Evolutionary conservation across 2,113 vertebrate species (phyloP).

Genomic region (Silurus meridionalis): DNA sequence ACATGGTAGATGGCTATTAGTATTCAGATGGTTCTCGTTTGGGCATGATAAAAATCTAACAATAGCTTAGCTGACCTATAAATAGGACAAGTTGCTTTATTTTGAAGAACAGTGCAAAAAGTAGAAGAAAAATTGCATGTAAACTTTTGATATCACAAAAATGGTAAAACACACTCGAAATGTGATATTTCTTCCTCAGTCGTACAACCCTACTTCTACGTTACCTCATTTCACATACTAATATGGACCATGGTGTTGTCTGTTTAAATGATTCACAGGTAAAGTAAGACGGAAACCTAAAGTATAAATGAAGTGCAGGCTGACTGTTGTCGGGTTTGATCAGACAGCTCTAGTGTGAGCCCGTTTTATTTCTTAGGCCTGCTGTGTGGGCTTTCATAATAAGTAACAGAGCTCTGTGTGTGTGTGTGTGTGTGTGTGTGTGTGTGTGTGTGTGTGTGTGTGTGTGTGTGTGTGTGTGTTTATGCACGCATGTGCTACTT

Average conservation of each 20-base stretch:
- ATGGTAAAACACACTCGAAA: no score
- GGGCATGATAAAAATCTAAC: no score
- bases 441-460: neutral
- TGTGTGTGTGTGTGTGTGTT: neutral
- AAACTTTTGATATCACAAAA: no score
- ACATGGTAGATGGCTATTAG: no score
- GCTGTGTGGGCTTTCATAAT: constrained; percentile 22
- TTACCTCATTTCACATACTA: neutral
- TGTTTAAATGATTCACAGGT: neutral
- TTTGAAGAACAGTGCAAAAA: no score
- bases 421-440: neutral
- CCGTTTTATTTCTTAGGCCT: constrained; percentile 13
- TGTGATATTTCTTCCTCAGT: no score
- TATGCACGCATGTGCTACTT: neutral
- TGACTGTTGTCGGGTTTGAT: neutral
- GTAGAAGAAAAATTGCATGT: no score
- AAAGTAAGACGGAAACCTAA: neutral
- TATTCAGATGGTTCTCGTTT: no score
- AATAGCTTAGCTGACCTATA: no score
- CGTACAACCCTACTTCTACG: no score
- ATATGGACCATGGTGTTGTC: neutral
- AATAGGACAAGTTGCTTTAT: no score
- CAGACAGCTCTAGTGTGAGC: neutral
- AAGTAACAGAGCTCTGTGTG: constrained; percentile 1
- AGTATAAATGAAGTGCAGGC: neutral